Evolutionary conservation across 2,113 vertebrate genomes (phyloP).

Genomic region (Grantiella picta): DNA sequence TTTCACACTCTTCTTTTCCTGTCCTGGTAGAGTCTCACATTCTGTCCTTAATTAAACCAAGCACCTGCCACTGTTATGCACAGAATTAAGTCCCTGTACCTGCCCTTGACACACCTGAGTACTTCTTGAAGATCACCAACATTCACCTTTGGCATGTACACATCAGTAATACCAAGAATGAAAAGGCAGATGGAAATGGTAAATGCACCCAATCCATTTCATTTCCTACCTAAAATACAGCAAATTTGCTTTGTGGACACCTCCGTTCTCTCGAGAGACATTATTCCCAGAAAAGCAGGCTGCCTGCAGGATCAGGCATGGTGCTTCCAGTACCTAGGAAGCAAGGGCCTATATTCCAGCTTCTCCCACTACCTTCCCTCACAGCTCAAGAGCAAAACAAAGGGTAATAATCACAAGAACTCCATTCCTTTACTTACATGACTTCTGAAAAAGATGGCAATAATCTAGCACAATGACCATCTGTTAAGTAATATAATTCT

Average conservation of each 20-base stretch:
- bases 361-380: not conserved
- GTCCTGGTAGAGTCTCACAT: not conserved
- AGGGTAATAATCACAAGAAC: not conserved
- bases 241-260: not conserved
- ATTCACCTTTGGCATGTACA: not conserved
- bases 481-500: not conserved
- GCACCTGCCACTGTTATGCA: not conserved
- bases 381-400: not conserved
- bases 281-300: not conserved
- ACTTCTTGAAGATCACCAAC: not conserved
- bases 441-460: not conserved
- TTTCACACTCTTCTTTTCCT: not conserved
- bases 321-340: not conserved
- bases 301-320: not conserved
- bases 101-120: not conserved
- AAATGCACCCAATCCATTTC: not conserved
- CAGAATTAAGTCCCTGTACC: not conserved
- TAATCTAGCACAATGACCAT: not conserved
- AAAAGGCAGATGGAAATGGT: not conserved
- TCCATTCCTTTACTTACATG: not conserved
- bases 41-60: not conserved
- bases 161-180: not conserved
- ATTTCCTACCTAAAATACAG: not conserved
- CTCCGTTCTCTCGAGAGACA: not conserved
- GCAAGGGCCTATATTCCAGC: not conserved